Conservation (phyloP, 2,797 vertebrate genomes). For the Cirrhinus mrigala region DNA sequence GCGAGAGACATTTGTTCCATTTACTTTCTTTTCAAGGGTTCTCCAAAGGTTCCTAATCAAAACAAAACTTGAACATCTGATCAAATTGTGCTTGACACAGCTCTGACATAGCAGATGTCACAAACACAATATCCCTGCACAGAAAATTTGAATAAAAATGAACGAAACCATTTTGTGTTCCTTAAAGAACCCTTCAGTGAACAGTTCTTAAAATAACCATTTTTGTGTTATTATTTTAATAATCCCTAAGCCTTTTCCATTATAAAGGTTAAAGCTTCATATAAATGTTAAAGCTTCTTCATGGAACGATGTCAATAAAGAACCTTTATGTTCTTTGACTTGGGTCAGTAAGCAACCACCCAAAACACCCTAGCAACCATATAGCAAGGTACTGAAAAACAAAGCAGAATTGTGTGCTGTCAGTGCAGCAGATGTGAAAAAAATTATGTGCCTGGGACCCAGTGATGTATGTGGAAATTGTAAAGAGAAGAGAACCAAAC, state of each 20-base stretch:
- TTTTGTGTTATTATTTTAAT: not conserved
- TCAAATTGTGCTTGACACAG: constrained; percentile 20
- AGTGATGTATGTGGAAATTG: too few relatives aligned
- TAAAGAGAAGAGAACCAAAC: not conserved
- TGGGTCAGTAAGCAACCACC: too few relatives aligned
- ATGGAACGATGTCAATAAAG: too few relatives aligned
- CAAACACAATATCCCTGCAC: not conserved
- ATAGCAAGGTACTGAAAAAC: not conserved
- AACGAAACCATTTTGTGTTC: not conserved
- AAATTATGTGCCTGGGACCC: too few relatives aligned
- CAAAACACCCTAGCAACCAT: too few relatives aligned
- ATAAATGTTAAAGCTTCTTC: too few relatives aligned
- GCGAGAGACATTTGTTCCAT: constrained; percentile 61
- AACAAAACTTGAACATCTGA: not conserved
- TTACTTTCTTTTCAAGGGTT: constrained; percentile 8
- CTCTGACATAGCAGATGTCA: not conserved
- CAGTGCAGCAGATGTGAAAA: not conserved
- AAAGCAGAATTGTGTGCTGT: not conserved
- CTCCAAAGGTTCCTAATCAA: not conserved
- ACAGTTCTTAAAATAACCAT: not conserved
- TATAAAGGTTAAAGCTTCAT: too few relatives aligned
- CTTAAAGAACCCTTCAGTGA: not conserved
- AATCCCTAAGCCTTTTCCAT: not conserved
- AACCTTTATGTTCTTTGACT: too few relatives aligned
- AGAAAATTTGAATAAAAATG: not conserved